Conservation (phyloP, 2,113 vertebrate species). For the Ascaphus truei region DNA sequence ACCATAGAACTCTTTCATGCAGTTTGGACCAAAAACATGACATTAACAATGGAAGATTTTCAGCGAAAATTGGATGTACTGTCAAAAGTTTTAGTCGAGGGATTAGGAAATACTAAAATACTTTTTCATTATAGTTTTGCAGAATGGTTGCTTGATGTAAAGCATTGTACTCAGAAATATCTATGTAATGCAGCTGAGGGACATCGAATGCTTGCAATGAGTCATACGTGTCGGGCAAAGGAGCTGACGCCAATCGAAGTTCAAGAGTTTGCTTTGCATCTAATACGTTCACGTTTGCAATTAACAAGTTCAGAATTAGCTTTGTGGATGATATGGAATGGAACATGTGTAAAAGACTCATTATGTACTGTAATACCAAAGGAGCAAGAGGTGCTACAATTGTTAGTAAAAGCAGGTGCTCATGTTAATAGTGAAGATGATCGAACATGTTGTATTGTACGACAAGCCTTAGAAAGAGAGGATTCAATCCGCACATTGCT, state of each 20-base stretch:
- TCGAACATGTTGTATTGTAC: constrained; percentile 83
- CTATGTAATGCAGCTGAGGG: constrained; percentile 93
- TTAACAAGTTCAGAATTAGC: constrained; percentile 86
- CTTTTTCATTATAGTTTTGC: constrained; percentile 98
- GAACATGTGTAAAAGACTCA: constrained; percentile 90
- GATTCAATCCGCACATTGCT: constrained; percentile 90
- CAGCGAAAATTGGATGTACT: constrained; percentile 95
- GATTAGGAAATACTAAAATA: constrained; percentile 85
- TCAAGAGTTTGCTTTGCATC: constrained; percentile 91
- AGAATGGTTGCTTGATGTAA: constrained; percentile 94
- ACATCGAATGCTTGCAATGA: constrained; percentile 95
- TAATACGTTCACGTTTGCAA: constrained; percentile 90
- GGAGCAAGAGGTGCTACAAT: constrained; percentile 91
- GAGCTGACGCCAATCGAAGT: constrained; percentile 84
- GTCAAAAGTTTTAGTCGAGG: constrained; percentile 87
- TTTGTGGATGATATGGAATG: constrained; percentile 98
- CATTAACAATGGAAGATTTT: constrained; percentile 86
- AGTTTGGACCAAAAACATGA: constrained; percentile 96
- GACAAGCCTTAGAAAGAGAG: constrained; percentile 91
- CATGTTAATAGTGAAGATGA: constrained; percentile 90
- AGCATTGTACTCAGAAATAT: constrained; percentile 97
- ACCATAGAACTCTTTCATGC: constrained; percentile 87
- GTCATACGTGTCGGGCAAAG: constrained; percentile 91
- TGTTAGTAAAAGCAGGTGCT: constrained; percentile 92
- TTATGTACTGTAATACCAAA: constrained; percentile 85